phyloP scores from a whole-genome alignment of 2,113 vertebrate genomes.

The Sander lucioperca region DNA sequence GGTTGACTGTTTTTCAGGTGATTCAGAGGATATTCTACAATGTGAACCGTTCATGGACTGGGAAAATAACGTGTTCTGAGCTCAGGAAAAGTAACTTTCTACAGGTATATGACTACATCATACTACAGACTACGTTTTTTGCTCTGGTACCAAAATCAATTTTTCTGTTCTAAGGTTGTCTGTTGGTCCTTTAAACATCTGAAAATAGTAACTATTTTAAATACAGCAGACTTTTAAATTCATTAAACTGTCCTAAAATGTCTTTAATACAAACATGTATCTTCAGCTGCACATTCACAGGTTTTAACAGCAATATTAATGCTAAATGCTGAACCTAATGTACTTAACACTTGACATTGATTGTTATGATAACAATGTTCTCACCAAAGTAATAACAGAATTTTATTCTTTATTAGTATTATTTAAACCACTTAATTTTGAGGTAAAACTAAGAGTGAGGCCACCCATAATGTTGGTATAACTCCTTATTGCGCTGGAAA shows the following conservation, averaged over 20 bases:
- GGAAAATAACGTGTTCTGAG: conserved; percentile 91
- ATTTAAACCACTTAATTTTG: not conserved
- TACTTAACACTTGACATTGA: not conserved
- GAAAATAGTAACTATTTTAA: not conserved
- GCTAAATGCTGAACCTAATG: not conserved
- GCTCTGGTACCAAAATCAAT: not conserved
- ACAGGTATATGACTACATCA: conserved; percentile 82
- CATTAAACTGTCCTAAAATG: too few species aligned
- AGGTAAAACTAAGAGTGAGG: not conserved
- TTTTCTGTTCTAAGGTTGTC: not conserved
- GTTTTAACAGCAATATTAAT: not conserved
- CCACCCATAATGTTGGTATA: not conserved
- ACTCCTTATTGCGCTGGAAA: not conserved
- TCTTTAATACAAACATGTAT: not conserved
- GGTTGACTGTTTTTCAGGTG: conserved; percentile 84
- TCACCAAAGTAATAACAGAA: not conserved
- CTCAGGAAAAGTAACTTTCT: conserved; percentile 94
- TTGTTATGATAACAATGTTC: not conserved
- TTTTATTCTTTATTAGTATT: not conserved
- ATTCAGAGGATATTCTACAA: conserved; percentile 97
- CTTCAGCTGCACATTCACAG: not conserved
- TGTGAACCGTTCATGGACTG: conserved; percentile 96
- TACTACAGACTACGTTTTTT: too few species aligned
- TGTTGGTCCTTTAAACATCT: not conserved
- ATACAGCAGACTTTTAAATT: not conserved